Base-by-base conservation (phyloP, 2,797 vertebrate species). In the Phataginus tricuspis region DNA sequence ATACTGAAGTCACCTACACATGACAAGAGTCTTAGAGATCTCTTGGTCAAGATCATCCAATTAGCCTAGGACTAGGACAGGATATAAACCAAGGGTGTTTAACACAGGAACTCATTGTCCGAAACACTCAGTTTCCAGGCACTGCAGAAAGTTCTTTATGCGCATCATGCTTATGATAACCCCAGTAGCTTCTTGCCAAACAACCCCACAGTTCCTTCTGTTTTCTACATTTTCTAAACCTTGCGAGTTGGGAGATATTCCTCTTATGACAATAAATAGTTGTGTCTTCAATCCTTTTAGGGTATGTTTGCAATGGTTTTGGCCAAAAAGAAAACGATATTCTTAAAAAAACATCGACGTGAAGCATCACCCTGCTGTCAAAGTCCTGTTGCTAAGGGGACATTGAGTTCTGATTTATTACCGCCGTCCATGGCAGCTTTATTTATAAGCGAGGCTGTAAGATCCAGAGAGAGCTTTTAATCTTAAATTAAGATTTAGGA, bases 401-500 rank as follows among this genome's bases (percentile, higher is more conserved):
- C 69, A 71, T 55, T 77, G 49, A 86, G 63, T 72, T 92, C 68
- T 94, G 64, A 94, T 72, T 84, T 94, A 92, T 92, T 61, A 4
- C 19, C 23, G 18, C 5, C 49, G 14, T 75, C 72, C 96, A 75
- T 57, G 71, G 11, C 72, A 89, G 53, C 85, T 95, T 97, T 92
- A 94, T 95, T 74, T 86, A 19, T 49, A 68, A 83, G 23, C 37
- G 95, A 92, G 59, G 8, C 57, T 79, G 2, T 53, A 90, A 2
- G 68, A 92, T 92, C 5, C 29, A 86, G 72, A 64, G 49, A 93
- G 18, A 90, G 15, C 37, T 86, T 64, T 75, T 91, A 89, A 95
- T 92, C 74, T 96, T 83, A 92, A 92, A 91, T 91, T 94, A 95
- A 92, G 51, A 96, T 91, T 94, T 88, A 68, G 45, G 51, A 95